Evolutionary conservation across 2,113 vertebrate genomes (phyloP).

Genomic region (Blennius ocellaris): DNA sequence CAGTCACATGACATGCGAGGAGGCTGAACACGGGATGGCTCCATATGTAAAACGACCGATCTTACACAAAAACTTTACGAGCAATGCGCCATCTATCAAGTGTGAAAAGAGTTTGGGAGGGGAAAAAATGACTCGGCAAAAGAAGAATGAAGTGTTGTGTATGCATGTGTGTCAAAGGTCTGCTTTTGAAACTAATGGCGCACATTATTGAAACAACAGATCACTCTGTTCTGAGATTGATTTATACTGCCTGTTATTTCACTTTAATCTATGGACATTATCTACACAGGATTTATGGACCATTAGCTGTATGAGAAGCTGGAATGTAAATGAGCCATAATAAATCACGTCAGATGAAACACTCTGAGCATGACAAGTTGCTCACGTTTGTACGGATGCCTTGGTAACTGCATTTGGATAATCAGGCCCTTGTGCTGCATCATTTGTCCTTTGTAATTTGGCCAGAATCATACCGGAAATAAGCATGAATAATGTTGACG

Average conservation of each 20-base stretch:
- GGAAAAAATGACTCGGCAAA: background rate
- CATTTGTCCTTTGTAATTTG: conserved; percentile 64
- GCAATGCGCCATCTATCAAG: conserved; percentile 17
- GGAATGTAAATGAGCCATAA: conserved; percentile 75
- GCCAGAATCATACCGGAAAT: conserved; percentile 48
- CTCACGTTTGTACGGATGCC: conserved; percentile 57
- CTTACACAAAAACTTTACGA: background rate
- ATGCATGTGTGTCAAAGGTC: conserved; percentile 41
- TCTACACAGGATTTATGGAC: conserved; percentile 77
- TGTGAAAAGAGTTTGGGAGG: conserved; percentile 5
- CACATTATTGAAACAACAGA: conserved; percentile 75
- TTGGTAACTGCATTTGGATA: conserved; percentile 61
- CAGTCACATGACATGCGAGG: background rate
- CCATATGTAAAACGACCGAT: background rate
- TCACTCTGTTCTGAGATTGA: conserved; percentile 67
- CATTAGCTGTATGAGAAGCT: conserved; percentile 71
- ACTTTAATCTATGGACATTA: conserved; percentile 77
- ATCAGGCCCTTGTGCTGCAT: conserved; percentile 58
- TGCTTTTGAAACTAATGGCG: conserved; percentile 64
- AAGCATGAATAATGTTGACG: conserved; percentile 40
- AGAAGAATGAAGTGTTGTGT: conserved; percentile 35
- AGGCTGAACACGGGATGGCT: background rate
- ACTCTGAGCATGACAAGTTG: conserved; percentile 64
- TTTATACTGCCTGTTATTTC: conserved; percentile 74
- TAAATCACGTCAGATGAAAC: conserved; percentile 77